A percentile compares a stretch with the other conserved stretches of the same genome.
Evolutionary conservation across 1,140 invertebrate species (phyloP).

Genomic region (Elysia chlorotica): DNA sequence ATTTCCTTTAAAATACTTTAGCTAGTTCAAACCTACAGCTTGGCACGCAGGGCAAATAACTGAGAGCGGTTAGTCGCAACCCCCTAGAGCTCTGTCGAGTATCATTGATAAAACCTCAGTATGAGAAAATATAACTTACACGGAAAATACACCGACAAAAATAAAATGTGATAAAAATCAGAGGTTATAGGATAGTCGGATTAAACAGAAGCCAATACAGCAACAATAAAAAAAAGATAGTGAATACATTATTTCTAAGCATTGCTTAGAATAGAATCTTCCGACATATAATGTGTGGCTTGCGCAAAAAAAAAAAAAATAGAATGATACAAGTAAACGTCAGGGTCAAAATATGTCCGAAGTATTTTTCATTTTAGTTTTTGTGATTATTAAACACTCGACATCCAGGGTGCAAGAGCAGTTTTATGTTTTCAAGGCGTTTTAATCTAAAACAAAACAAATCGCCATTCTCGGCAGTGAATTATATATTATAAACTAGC

Average conservation of each 20-base stretch:
- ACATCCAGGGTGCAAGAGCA: background rate
- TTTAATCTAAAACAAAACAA: background rate
- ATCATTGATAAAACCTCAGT: no score
- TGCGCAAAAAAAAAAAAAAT: background rate
- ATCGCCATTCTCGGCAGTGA: background rate
- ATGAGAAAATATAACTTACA: no score
- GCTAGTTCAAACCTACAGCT: background rate
- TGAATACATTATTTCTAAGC: background rate
- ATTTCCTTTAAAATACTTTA: background rate
- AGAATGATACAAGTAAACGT: background rate
- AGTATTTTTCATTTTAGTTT: background rate
- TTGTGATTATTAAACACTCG: background rate
- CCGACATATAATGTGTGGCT: background rate
- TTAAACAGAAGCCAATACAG: no score
- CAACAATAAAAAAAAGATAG: no score
- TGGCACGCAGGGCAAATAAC: no score
- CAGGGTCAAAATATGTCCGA: background rate
- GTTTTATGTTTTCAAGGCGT: background rate
- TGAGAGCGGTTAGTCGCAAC: no score
- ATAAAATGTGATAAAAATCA: no score
- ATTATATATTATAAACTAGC: background rate
- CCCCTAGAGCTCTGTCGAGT: no score
- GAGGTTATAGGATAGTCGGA: no score
- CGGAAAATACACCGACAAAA: no score
- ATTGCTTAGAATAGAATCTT: background rate